A percentile compares a stretch with the other conserved stretches of the same genome.
Conservation (phyloP, 92 coral and sea anemone species). For the Parazoanthus darwini region DNA sequence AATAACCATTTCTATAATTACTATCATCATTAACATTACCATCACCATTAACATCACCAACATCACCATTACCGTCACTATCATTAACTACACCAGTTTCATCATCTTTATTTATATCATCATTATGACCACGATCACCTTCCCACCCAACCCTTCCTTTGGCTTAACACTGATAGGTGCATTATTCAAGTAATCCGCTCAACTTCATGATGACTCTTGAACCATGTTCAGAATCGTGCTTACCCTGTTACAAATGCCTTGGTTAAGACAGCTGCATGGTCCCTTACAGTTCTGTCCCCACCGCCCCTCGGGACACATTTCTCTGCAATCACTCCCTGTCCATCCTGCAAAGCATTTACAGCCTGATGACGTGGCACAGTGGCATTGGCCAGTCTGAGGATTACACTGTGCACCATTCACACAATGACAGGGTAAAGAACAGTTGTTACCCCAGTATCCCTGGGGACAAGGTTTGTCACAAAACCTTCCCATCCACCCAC, state of each 20-base stretch:
- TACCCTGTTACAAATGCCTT: slow-evolving; percentile 78
- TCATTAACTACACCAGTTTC: neutral
- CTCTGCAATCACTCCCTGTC: slow-evolving; percentile 66
- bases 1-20: neutral
- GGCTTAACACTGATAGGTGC: neutral
- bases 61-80: neutral
- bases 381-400: slow-evolving; percentile 72
- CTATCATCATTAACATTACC: no score
- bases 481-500: slow-evolving; percentile 75
- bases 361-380: slow-evolving; percentile 46
- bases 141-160: neutral
- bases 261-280: slow-evolving; percentile 63
- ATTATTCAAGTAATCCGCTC: no score
- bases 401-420: slow-evolving; percentile 76
- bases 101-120: neutral
- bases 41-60: no score
- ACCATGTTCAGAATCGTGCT: neutral
- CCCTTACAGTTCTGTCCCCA: slow-evolving; percentile 83
- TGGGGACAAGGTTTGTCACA: slow-evolving; percentile 76
- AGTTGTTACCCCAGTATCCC: slow-evolving; percentile 82
- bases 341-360: slow-evolving; percentile 84
- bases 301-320: slow-evolving; percentile 51
- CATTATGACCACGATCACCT: neutral
- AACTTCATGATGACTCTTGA: no score
- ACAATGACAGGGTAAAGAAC: slow-evolving; percentile 72